phyloP scores from a whole-genome alignment of 2,113 vertebrate genomes.

The Prochilodus magdalenae region DNA sequence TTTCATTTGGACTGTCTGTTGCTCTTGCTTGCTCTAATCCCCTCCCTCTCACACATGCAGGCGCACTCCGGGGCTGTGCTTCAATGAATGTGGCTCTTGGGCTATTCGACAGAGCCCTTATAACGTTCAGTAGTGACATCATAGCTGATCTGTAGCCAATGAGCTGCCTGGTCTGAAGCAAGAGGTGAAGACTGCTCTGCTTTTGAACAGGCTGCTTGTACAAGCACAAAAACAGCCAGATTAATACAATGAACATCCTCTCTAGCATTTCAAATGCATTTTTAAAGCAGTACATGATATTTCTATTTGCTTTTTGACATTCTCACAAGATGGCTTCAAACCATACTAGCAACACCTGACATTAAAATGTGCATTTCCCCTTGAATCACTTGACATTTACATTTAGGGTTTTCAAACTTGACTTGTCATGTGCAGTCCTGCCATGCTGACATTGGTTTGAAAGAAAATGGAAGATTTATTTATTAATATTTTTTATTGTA shows the following conservation, averaged over 20 bases:
- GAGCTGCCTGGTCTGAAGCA: conserved; percentile 56
- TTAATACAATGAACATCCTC: not conserved
- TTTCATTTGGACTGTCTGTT: conserved; percentile 20
- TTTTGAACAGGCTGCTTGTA: conserved; percentile 70
- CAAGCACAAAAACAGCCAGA: conserved; percentile 41
- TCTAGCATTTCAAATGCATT: not conserved
- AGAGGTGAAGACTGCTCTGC: conserved; percentile 64
- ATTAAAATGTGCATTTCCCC: not conserved
- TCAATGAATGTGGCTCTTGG: conserved; percentile 74
- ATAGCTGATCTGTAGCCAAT: conserved; percentile 74
- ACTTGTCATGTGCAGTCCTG: not conserved
- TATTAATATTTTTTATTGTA: not conserved
- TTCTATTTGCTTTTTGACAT: not conserved
- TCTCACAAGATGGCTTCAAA: not conserved
- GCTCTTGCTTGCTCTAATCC: conserved; percentile 41
- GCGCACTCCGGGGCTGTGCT: conserved; percentile 63
- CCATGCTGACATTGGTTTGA: not conserved
- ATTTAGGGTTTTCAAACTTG: not conserved
- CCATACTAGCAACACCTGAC: not conserved
- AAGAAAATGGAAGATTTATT: not conserved
- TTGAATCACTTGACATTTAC: not conserved
- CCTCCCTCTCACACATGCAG: conserved; percentile 57
- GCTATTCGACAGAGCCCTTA: conserved; percentile 80
- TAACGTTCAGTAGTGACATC: conserved; percentile 79
- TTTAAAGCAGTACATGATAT: not conserved